Evolutionary conservation across 2,797 vertebrate species (phyloP).

Genomic region (Ambastaia sidthimunki): DNA sequence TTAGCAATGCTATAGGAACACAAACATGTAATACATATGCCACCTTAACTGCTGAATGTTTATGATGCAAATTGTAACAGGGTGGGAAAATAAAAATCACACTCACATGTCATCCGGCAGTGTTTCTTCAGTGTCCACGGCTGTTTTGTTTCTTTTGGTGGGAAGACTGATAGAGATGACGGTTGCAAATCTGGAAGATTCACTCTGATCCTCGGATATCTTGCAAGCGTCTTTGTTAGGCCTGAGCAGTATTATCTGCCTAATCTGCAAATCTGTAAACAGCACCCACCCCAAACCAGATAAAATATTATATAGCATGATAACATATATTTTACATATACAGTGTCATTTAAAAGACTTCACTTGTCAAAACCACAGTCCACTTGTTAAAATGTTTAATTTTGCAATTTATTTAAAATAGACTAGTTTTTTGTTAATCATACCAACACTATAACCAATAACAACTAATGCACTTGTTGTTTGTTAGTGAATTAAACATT

Average conservation of each 20-base stretch:
- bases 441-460: no score
- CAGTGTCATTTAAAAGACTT: neutral
- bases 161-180: slow-evolving; percentile 41
- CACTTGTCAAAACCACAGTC: neutral
- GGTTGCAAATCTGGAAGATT: slow-evolving; percentile 38
- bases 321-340: neutral
- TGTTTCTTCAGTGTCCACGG: neutral
- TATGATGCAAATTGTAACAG: neutral
- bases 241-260: slow-evolving; percentile 35
- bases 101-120: slow-evolving; percentile 47
- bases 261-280: slow-evolving; percentile 45
- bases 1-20: neutral
- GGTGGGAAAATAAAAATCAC: neutral
- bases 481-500: no score
- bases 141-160: neutral
- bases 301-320: neutral
- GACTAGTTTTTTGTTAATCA: no score
- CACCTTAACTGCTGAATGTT: neutral
- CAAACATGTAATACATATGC: no score
- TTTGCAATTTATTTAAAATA: no score
- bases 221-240: slow-evolving; percentile 1
- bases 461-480: no score
- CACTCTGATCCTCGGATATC: neutral
- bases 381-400: neutral
- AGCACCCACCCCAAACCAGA: neutral